Conservation (phyloP, 2,797 vertebrate genomes). For the Dicrostonyx torquatus region DNA sequence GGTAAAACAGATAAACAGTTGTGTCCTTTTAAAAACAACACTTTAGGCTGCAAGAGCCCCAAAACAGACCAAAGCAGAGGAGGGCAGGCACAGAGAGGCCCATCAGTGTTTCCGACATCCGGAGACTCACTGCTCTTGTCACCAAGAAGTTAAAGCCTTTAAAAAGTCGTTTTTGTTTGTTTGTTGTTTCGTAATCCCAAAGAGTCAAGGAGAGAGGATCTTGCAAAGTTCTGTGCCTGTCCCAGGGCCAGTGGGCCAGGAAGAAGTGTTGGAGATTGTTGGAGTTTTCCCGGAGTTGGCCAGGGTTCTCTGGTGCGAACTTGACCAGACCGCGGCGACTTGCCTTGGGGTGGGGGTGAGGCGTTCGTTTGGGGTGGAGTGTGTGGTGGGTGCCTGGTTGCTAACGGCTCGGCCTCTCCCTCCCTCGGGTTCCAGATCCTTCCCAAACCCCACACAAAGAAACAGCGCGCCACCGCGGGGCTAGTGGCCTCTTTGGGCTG, state of each 20-base stretch:
- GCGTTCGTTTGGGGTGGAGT: too few relatives aligned
- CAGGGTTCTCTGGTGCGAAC: neutral
- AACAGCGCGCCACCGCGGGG: accelerated
- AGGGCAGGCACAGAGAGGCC: neutral
- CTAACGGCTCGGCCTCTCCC: neutral
- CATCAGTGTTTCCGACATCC: neutral
- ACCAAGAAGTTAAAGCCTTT: neutral
- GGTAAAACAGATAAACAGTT: neutral
- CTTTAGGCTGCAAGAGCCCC: neutral
- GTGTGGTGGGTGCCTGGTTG: neutral
- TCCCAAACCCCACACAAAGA: neutral
- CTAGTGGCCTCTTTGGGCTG: neutral
- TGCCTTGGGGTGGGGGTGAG: neutral
- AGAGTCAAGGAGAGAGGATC: neutral
- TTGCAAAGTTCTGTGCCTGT: neutral
- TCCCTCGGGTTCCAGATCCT: neutral
- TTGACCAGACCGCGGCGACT: neutral
- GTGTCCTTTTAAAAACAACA: neutral
- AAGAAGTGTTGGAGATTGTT: neutral
- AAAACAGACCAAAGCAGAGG: neutral
- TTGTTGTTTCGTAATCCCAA: neutral
- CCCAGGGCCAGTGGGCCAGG: neutral
- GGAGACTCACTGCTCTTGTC: neutral
- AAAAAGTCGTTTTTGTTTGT: neutral
- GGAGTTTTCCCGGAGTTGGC: neutral